A percentile compares a stretch with the other conserved stretches of the same genome.
Conservation (phyloP, 92 coral and sea anemone species). For the Anthopleura xanthogrammica region DNA sequence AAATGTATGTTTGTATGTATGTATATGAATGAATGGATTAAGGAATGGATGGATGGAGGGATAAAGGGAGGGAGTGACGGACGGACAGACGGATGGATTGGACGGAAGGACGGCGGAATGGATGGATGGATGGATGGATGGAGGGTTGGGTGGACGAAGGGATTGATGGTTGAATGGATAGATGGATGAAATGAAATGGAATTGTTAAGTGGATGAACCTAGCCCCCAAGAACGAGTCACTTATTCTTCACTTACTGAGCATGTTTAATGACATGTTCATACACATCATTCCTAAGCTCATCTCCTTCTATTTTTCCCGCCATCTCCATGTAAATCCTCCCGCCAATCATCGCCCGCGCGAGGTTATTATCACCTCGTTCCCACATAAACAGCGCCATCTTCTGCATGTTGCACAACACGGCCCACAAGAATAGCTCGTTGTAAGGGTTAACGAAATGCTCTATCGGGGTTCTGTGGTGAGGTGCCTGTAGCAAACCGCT, state of each 20-base stretch:
- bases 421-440: conserved; percentile 76
- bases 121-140: too few species aligned
- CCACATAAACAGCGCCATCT: conserved; percentile 88
- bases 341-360: conserved; percentile 77
- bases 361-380: conserved; percentile 77
- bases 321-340: conserved; percentile 69
- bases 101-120: too few species aligned
- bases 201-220: too few species aligned
- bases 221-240: too few species aligned
- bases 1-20: too few species aligned
- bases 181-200: too few species aligned
- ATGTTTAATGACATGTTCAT: conserved; percentile 53
- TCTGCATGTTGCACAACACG: conserved; percentile 84
- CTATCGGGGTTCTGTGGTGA: neutral
- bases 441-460: conserved; percentile 37
- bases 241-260: conserved; percentile 49
- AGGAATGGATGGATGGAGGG: too few species aligned
- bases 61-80: too few species aligned
- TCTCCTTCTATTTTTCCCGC: conserved; percentile 62
- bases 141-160: too few species aligned
- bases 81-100: too few species aligned
- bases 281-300: conserved; percentile 66
- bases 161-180: too few species aligned
- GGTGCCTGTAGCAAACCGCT: neutral
- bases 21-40: too few species aligned